Evolutionary conservation across 2,113 vertebrate species (phyloP), one percentile per base, ranked within the genome.

Genomic region (Tachysurus vachellii): DNA sequence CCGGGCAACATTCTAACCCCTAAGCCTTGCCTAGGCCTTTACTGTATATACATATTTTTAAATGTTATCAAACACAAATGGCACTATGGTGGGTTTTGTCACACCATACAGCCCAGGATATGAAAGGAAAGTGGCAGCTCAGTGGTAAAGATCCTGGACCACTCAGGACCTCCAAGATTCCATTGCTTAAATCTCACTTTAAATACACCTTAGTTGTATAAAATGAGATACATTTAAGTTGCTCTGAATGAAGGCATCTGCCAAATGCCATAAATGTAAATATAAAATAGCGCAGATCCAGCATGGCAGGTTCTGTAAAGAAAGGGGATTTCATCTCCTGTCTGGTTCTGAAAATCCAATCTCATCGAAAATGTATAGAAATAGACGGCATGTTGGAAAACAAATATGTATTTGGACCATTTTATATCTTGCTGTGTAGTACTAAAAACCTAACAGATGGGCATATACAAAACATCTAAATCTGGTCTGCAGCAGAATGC

Each of bases 381-480:
- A 57, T 21, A 10, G 77, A 57, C 53, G 28, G 53, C 28, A 36
- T 36, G 54, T 4, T 80, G 16, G 77, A 54, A 79, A 79, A 79
- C 75, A 79, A 79, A 79, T 79, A 79, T 54, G 26, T 54, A 56
- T 56, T 79, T 50, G 75, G 50, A 28, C 50, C n/a, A 28, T 79
- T 79, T 79, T 79, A 56, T 50, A 42, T 80, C n/a, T 57, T 80
- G 50, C 79, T 23, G 31, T 57, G 59, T 80, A 36, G 23, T 42
- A 80, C 28, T 42, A 80, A 80, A 77, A 79, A 56, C 75, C 8
- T 54, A 79, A 59, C 79, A 59, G 79, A 80, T 80, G 53, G 79
- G 79, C 28, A 80, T 36, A 80, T 80, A 57, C 53, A 36, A 57
- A 80, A 36, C 28, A 21, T 80, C 9, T 19, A 59, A 80, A 80